phyloP scores from a whole-genome alignment of 2,888 invertebrate species.

The Tenthredo amoena region DNA sequence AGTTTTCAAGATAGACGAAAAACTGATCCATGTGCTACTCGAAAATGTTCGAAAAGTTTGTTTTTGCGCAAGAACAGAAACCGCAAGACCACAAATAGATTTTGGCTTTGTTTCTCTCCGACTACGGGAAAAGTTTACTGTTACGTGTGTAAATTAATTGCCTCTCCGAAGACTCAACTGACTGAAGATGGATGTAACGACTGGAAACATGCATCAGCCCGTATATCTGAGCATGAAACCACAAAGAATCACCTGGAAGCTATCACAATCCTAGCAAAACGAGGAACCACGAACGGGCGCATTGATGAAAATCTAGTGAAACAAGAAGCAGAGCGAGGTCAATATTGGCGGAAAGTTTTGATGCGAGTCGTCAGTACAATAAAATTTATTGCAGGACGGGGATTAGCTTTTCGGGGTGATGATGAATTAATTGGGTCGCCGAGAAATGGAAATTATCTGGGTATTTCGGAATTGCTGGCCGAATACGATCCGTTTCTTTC shows the following conservation, averaged over 20 bases:
- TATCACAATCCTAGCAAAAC: conserved; percentile 48
- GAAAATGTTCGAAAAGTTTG: neutral
- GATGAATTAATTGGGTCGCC: conserved; percentile 59
- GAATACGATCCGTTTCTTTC: conserved; percentile 58
- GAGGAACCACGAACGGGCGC: neutral
- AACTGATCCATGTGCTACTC: neutral
- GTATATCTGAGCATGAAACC: conserved; percentile 56
- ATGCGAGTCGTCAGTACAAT: conserved; percentile 59
- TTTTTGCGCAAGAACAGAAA: neutral
- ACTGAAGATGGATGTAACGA: conserved; percentile 56
- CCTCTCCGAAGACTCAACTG: conserved; percentile 52
- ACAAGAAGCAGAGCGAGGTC: conserved; percentile 39
- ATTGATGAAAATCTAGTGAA: neutral
- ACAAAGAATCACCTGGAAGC: conserved; percentile 54
- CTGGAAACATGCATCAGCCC: conserved; percentile 58
- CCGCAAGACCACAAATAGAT: neutral
- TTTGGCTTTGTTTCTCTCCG: neutral
- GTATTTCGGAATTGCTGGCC: conserved; percentile 59
- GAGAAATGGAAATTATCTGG: conserved; percentile 60
- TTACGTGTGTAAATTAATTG: conserved; percentile 58
- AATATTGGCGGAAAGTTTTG: conserved; percentile 61
- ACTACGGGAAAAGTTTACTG: conserved; percentile 50
- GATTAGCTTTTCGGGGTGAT: conserved; percentile 59
- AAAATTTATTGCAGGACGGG: conserved; percentile 59
- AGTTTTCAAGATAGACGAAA: neutral